A percentile compares a stretch with the other conserved stretches of the same genome.
Conservation (phyloP, 2,797 vertebrate genomes). For the Gobio occitaniae region DNA sequence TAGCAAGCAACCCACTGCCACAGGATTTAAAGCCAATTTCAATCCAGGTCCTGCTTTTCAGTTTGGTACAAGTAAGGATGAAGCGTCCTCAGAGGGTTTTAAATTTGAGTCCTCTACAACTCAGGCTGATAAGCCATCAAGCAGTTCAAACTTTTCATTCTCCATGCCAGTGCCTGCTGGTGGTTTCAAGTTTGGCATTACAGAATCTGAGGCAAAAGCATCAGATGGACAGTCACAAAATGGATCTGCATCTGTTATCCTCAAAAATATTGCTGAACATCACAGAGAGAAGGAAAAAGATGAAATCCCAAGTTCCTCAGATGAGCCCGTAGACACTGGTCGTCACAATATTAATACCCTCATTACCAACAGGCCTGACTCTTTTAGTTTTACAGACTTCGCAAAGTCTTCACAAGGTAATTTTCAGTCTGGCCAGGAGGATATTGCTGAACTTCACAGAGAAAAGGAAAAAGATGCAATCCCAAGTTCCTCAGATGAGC, state of each 20-base stretch:
- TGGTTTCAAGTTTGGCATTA: conserved; percentile 91
- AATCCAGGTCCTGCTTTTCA: conserved; percentile 79
- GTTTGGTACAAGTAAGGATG: conserved; percentile 84
- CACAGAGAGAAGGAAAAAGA: conserved; percentile 79
- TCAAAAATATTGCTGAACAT: conserved; percentile 82
- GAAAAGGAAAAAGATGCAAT: conserved; percentile 74
- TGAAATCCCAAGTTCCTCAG: conserved; percentile 38
- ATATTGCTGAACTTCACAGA: conserved; percentile 80
- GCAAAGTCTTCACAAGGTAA: conserved; percentile 81
- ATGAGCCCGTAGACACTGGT: background rate
- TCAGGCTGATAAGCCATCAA: conserved; percentile 68
- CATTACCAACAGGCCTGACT: conserved; percentile 78
- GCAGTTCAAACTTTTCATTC: conserved; percentile 85
- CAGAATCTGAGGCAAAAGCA: conserved; percentile 73
- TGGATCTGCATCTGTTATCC: conserved; percentile 72
- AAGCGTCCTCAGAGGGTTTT: conserved; percentile 75
- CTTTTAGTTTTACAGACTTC: conserved; percentile 91
- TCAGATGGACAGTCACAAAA: conserved; percentile 52
- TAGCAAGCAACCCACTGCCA: conserved; percentile 74
- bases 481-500: conserved; percentile 21
- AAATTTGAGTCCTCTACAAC: conserved; percentile 80
- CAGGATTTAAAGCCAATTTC: conserved; percentile 83
- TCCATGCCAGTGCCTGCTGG: conserved; percentile 74
- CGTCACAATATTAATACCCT: conserved; percentile 74
- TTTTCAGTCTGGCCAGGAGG: conserved; percentile 87